These are phyloP conservation scores for Cantharis rustica DNA, from an alignment of 2,888 invertebrate species.

Conservation along the genomic window DNA sequence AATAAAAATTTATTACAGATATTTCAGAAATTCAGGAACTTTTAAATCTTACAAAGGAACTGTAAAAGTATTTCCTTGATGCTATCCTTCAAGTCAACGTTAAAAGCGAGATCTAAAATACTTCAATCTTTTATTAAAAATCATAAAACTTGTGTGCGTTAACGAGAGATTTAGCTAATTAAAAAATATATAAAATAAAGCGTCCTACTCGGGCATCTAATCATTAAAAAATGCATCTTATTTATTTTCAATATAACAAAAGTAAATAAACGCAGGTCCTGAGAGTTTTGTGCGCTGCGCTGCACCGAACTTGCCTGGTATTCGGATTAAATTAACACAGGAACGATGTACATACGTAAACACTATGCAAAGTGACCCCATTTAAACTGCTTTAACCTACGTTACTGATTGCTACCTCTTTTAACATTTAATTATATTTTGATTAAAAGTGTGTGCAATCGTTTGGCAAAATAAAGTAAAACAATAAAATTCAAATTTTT, in stretches of 20 bases:
- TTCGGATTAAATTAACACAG: background rate
- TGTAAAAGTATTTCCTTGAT: background rate
- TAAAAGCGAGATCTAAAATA: background rate
- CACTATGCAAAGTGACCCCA: background rate
- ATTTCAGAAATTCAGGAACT: background rate
- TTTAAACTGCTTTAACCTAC: background rate
- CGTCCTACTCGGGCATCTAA: too few relatives aligned
- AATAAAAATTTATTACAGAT: constrained; percentile 34
- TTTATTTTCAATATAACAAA: too few relatives aligned
- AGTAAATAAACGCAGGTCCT: too few relatives aligned
- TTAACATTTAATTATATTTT: background rate
- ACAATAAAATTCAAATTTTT: background rate
- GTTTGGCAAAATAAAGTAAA: background rate
- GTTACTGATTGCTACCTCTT: background rate
- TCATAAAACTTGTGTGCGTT: background rate
- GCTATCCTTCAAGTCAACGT: background rate
- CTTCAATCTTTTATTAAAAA: background rate
- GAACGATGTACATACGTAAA: background rate
- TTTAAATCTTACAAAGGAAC: background rate
- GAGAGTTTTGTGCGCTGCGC: too few relatives aligned
- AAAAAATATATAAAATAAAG: too few relatives aligned
- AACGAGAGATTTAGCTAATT: background rate
- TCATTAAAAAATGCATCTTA: too few relatives aligned
- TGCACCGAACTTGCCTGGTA: too few relatives aligned
- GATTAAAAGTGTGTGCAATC: background rate